Conservation (phyloP, 1,140 invertebrate species). For the Conus ventricosus region DNA sequence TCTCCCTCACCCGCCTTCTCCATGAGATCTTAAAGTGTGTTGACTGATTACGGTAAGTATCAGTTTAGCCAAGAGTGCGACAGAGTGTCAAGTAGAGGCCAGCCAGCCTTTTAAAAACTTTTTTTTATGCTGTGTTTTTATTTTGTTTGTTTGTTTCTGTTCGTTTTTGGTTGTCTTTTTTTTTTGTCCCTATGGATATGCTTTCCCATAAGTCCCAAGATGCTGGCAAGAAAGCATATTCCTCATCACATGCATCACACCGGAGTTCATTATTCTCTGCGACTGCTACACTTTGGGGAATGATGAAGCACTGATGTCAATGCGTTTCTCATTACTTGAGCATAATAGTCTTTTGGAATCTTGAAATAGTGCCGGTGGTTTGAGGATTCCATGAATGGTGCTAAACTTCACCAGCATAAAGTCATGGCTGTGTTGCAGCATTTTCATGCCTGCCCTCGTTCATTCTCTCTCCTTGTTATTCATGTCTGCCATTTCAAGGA, state of each 20-base stretch:
- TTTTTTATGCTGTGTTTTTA: slow-evolving; percentile 6
- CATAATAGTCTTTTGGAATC: slow-evolving; percentile 11
- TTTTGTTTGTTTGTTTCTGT: neutral
- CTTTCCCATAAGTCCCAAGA: neutral
- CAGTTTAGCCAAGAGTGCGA: slow-evolving; percentile 36
- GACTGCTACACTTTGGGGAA: neutral
- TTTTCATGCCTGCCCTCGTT: neutral
- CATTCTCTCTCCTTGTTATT: neutral
- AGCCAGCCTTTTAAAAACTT: slow-evolving; percentile 23
- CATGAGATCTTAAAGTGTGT: neutral
- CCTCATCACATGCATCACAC: neutral
- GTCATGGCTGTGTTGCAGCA: neutral
- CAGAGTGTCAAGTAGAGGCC: slow-evolving; percentile 36
- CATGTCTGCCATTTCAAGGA: too few species aligned
- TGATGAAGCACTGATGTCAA: neutral
- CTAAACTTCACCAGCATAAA: slow-evolving; percentile 32
- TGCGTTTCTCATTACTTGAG: neutral
- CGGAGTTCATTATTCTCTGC: neutral
- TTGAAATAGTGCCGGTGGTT: neutral
- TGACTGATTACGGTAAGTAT: slow-evolving; percentile 24
- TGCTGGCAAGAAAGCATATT: neutral
- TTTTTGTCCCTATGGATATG: neutral
- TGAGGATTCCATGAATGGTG: slow-evolving; percentile 20
- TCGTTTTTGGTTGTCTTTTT: neutral
- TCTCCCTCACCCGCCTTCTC: neutral